Evolutionary conservation across 1,140 invertebrate species (phyloP).

Genomic region (Drosophila tsacasi): DNA sequence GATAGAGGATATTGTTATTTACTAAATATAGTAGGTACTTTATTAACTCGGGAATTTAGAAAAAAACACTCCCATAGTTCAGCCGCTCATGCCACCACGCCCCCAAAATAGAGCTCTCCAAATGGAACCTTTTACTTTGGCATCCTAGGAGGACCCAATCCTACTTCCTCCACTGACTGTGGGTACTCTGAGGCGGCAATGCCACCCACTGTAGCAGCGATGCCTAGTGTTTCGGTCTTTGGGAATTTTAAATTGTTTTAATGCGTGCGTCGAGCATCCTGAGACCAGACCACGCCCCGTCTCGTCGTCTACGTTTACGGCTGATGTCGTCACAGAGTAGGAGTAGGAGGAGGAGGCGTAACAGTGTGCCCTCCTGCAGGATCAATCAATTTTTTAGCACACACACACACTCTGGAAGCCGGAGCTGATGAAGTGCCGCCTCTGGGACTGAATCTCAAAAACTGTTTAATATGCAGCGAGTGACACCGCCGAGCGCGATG

Average conservation of each 20-base stretch:
- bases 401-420: constrained; percentile 36
- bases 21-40: background rate
- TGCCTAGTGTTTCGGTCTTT: constrained; percentile 55
- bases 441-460: constrained; percentile 51
- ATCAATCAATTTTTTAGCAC: constrained; percentile 80
- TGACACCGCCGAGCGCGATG: constrained; percentile 68
- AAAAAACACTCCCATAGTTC: background rate
- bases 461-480: constrained; percentile 79
- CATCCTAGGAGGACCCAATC: background rate
- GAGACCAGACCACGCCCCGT: constrained; percentile 58
- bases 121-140: constrained; percentile 15
- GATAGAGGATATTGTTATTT: background rate
- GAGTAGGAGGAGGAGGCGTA: constrained; percentile 13
- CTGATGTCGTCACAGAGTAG: constrained; percentile 71
- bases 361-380: constrained; percentile 33
- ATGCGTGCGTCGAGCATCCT: constrained; percentile 63
- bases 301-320: constrained; percentile 39
- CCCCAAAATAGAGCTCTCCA: constrained; percentile 5
- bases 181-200: background rate
- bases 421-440: constrained; percentile 74
- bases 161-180: background rate
- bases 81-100: background rate
- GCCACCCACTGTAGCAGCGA: constrained; percentile 34
- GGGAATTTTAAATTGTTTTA: constrained; percentile 81
- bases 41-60: background rate